Percentiles rank a stretch among this genome's conserved stretches.
phyloP scores from a whole-genome alignment of 2,797 vertebrate species.

The Lithobates sylvaticus region DNA sequence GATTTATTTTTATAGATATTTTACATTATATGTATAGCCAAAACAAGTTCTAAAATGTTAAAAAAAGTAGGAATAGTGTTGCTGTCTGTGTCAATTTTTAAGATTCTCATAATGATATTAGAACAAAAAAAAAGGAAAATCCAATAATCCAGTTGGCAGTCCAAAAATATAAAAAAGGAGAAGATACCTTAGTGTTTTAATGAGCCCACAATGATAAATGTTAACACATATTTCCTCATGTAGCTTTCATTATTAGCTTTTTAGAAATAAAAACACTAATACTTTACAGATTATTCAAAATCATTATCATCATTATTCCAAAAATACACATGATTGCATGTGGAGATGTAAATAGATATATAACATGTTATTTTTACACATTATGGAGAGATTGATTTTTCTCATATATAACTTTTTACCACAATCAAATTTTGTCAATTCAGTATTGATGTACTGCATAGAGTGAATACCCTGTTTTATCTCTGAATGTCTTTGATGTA shows the following conservation, averaged over 20 bases:
- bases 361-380: not conserved
- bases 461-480: not conserved
- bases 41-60: too few species aligned
- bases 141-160: too few species aligned
- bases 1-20: too few species aligned
- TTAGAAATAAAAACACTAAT: not conserved
- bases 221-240: not conserved
- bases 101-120: too few species aligned
- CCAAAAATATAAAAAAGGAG: too few species aligned
- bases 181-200: not conserved
- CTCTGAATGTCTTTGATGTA: not conserved
- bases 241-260: not conserved
- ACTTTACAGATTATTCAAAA: slow-evolving; percentile 2
- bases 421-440: not conserved
- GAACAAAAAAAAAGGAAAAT: too few species aligned
- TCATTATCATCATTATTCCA: too few species aligned
- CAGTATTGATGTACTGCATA: not conserved
- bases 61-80: too few species aligned
- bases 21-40: too few species aligned
- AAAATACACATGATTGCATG: not conserved
- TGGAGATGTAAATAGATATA: not conserved
- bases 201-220: not conserved
- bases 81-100: too few species aligned
- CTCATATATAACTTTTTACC: not conserved
- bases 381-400: not conserved